Conservation (phyloP, 2,113 vertebrate genomes). For the Paradoxurus hermaphroditus region DNA sequence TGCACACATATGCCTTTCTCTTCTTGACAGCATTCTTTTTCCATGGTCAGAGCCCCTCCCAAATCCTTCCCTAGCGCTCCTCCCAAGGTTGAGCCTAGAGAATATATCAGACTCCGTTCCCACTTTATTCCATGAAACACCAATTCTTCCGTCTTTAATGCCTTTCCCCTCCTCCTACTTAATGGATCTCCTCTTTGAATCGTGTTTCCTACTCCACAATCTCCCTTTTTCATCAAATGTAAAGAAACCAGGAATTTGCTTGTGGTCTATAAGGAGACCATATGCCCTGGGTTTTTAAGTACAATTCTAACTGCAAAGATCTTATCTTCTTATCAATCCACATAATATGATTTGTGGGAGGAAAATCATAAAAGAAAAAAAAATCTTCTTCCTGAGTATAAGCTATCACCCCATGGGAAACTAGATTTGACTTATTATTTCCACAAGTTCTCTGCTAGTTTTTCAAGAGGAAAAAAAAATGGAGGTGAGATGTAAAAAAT, state of each 20-base stretch:
- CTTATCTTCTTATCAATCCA: neutral
- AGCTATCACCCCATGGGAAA: neutral
- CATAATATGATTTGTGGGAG: neutral
- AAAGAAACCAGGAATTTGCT: constrained; percentile 24
- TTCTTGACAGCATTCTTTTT: neutral
- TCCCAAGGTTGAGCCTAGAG: neutral
- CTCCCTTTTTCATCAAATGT: neutral
- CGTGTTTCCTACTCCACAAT: neutral
- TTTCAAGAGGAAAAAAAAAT: neutral
- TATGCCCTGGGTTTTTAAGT: neutral
- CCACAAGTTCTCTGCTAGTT: neutral
- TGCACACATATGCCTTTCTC: neutral
- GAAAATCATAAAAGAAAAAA: neutral
- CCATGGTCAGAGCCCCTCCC: neutral
- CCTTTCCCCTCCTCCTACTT: neutral
- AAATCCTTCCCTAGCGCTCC: neutral
- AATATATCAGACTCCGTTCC: neutral
- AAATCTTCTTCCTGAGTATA: neutral
- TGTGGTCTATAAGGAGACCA: neutral
- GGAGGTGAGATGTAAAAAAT: neutral
- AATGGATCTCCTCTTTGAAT: neutral
- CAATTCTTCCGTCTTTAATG: neutral
- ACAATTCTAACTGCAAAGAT: neutral
- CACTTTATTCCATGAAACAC: neutral
- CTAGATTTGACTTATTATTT: neutral